Evolutionary conservation across 2,113 vertebrate species (phyloP).

Genomic region (Lagopus muta): DNA sequence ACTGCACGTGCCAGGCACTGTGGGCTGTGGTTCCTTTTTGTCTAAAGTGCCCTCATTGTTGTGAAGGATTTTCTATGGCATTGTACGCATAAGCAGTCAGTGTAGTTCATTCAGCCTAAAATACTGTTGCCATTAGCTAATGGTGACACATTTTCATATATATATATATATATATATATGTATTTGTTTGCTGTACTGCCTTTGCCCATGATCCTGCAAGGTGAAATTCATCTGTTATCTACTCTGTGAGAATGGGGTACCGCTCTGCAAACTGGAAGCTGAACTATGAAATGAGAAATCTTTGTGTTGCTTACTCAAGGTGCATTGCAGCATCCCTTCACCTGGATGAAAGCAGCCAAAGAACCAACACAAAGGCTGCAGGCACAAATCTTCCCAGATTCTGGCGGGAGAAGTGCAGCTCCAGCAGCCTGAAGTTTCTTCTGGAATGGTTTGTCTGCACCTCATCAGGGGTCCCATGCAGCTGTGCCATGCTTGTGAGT

Average conservation of each 20-base stretch:
- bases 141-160: not conserved
- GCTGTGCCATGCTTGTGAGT: not conserved
- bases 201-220: not conserved
- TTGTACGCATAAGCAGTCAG: not conserved
- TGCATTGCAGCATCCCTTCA: not conserved
- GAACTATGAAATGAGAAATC: not conserved
- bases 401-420: accelerated
- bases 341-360: not conserved
- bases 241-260: not conserved
- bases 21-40: not conserved
- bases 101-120: not conserved
- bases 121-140: not conserved
- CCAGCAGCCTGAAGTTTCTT: not conserved
- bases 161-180: not conserved
- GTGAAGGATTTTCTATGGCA: not conserved
- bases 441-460: accelerated
- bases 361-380: accelerated
- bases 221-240: not conserved
- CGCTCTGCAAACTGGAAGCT: not conserved
- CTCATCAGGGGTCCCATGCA: not conserved
- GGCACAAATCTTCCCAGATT: not conserved
- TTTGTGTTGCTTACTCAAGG: not conserved
- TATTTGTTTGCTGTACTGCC: not conserved
- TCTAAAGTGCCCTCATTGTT: not conserved
- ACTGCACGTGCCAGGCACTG: not conserved